phyloP scores from a whole-genome alignment of 30 jellyfish, hydroid and myxozoan species.

The Aurelia coerulea region DNA sequence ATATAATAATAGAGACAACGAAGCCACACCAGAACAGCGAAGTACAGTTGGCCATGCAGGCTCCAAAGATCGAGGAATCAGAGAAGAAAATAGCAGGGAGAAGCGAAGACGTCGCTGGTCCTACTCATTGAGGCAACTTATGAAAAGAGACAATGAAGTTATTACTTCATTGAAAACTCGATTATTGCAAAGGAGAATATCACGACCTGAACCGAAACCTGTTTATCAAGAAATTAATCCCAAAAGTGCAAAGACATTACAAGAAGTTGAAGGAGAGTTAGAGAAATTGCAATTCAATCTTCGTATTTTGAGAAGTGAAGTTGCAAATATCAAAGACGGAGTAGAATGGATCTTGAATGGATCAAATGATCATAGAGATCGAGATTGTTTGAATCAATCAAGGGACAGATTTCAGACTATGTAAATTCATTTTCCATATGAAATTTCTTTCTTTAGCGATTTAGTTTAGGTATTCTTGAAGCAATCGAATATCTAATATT shows the following conservation, averaged over 20 bases:
- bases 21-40: too few species aligned
- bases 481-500: too few species aligned
- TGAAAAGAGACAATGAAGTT: conserved; percentile 19
- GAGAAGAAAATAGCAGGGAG: not conserved
- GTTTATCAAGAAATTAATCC: too few species aligned
- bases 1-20: not conserved
- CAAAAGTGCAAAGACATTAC: not conserved
- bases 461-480: too few species aligned
- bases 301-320: conserved; percentile 2
- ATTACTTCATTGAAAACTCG: not conserved
- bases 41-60: too few species aligned
- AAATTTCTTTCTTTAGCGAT: too few species aligned
- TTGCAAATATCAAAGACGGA: not conserved
- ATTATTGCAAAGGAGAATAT: not conserved
- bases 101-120: conserved; percentile 23
- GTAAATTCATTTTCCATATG: not conserved
- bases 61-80: not conserved
- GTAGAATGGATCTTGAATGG: not conserved
- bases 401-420: not conserved
- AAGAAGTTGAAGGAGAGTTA: conserved; percentile 17
- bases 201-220: not conserved
- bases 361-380: too few species aligned
- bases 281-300: conserved; percentile 18
- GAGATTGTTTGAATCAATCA: too few species aligned
- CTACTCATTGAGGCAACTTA: conserved; percentile 31